phyloP scores from a whole-genome alignment of 1,140 invertebrate genomes.

The Macrocentrus cingulum region DNA sequence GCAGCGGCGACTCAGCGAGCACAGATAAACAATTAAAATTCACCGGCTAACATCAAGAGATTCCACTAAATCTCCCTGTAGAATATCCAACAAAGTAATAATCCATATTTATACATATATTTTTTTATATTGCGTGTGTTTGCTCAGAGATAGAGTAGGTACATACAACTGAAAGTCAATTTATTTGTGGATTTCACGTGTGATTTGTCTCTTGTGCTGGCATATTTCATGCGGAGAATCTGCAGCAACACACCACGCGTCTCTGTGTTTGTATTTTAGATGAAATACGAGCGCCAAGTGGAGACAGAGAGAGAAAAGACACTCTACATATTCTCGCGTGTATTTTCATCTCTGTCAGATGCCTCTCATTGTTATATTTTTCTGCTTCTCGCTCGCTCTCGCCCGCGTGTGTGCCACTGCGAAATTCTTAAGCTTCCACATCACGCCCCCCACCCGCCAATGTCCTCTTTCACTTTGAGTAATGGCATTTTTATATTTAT shows the following conservation, averaged over 20 bases:
- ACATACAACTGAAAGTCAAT: slow-evolving; percentile 1
- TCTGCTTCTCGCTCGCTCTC: not conserved
- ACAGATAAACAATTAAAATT: too few species aligned
- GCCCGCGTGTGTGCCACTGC: not conserved
- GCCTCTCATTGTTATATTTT: slow-evolving; percentile 39
- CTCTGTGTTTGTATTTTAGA: slow-evolving; percentile 32
- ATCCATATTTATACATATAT: too few species aligned
- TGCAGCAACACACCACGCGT: slow-evolving; percentile 15
- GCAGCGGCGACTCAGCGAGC: too few species aligned
- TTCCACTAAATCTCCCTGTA: too few species aligned
- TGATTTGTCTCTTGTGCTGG: slow-evolving; percentile 11
- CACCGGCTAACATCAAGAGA: too few species aligned
- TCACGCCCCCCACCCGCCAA: not conserved
- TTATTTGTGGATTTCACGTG: slow-evolving; percentile 9
- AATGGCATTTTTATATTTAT: slow-evolving; percentile 41
- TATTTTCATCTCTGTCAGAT: not conserved
- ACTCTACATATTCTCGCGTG: slow-evolving; percentile 21
- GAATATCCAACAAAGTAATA: too few species aligned
- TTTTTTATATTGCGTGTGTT: not conserved
- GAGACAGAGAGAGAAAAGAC: not conserved
- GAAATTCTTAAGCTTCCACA: slow-evolving; percentile 18
- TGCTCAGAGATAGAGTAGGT: too few species aligned
- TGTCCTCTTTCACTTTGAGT: slow-evolving; percentile 29
- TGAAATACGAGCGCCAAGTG: slow-evolving; percentile 37
- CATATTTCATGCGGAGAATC: slow-evolving; percentile 30